Conservation (phyloP, 2,888 invertebrate species). For the Hesperia comma region DNA sequence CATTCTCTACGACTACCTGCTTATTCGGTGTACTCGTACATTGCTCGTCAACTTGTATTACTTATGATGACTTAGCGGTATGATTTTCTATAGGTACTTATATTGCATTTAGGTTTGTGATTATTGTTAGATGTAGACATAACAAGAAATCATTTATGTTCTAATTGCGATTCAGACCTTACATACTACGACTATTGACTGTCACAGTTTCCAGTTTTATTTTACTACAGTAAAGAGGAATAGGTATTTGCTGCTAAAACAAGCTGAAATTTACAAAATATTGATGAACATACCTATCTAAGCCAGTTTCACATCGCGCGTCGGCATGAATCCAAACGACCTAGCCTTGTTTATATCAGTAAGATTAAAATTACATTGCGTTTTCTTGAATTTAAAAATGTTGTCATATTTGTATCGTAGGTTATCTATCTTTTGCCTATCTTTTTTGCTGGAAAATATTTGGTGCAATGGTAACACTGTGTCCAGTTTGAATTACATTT, state of each 20-base stretch:
- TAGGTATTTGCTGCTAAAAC: not conserved
- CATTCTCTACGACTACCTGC: not conserved
- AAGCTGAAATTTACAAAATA: not conserved
- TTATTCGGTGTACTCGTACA: not conserved
- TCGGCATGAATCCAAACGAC: conserved; percentile 27
- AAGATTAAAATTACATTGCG: conserved; percentile 24
- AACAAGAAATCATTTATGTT: not conserved
- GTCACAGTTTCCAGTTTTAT: not conserved
- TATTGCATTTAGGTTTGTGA: not conserved
- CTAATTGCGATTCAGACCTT: conserved; percentile 7
- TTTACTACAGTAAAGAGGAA: not conserved
- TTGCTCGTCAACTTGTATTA: not conserved
- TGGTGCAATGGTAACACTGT: too few species aligned
- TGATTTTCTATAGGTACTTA: not conserved
- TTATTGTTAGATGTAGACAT: conserved; percentile 2
- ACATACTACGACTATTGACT: not conserved
- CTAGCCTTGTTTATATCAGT: conserved; percentile 21
- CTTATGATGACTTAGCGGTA: not conserved
- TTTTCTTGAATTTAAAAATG: conserved; percentile 18
- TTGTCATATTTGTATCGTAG: not conserved
- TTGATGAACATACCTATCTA: not conserved
- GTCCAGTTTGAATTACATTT: too few species aligned
- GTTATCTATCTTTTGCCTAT: not conserved
- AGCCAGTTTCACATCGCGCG: not conserved
- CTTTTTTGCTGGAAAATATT: not conserved